These are phyloP conservation scores for Phataginus tetradactyla DNA, from an alignment of 2,797 vertebrate species.

Conservation along the genomic window DNA sequence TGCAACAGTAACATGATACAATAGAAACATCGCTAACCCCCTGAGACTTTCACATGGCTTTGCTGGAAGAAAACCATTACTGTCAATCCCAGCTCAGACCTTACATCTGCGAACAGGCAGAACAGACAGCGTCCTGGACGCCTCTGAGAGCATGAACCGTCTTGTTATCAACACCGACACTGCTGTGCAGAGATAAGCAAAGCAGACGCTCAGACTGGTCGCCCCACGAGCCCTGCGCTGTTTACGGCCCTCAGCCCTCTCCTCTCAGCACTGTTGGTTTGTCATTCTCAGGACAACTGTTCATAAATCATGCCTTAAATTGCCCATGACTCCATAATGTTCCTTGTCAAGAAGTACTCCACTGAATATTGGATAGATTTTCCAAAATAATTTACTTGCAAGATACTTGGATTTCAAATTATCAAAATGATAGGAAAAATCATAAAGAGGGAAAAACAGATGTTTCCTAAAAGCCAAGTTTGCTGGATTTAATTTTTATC, in stretches of 20 bases:
- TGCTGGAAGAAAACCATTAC: slow-evolving; percentile 68
- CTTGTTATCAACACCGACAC: slow-evolving; percentile 52
- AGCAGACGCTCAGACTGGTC: slow-evolving; percentile 68
- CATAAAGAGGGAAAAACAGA: not conserved
- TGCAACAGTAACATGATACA: slow-evolving; percentile 58
- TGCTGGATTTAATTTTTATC: slow-evolving; percentile 55
- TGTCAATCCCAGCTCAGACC: slow-evolving; percentile 52
- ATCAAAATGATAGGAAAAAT: slow-evolving; percentile 35
- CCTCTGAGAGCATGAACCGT: slow-evolving; percentile 20
- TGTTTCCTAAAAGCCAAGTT: slow-evolving; percentile 20
- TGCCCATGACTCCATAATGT: not conserved
- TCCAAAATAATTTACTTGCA: slow-evolving; percentile 35
- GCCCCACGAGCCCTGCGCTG: not conserved
- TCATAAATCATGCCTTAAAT: slow-evolving; percentile 74
- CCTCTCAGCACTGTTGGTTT: slow-evolving; percentile 48
- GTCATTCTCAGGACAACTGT: slow-evolving; percentile 24
- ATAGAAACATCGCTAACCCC: slow-evolving; percentile 58
- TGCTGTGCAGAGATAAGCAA: slow-evolving; percentile 69
- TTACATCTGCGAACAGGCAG: slow-evolving; percentile 51
- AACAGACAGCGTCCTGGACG: slow-evolving; percentile 43
- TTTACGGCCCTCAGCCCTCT: slow-evolving; percentile 1
- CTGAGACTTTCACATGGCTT: slow-evolving; percentile 61
- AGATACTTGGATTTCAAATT: slow-evolving; percentile 51
- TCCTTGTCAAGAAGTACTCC: slow-evolving; percentile 62
- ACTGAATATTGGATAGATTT: slow-evolving; percentile 10